phyloP scores from a whole-genome alignment of 1,140 invertebrate genomes.

The Papilio aristodemus region DNA sequence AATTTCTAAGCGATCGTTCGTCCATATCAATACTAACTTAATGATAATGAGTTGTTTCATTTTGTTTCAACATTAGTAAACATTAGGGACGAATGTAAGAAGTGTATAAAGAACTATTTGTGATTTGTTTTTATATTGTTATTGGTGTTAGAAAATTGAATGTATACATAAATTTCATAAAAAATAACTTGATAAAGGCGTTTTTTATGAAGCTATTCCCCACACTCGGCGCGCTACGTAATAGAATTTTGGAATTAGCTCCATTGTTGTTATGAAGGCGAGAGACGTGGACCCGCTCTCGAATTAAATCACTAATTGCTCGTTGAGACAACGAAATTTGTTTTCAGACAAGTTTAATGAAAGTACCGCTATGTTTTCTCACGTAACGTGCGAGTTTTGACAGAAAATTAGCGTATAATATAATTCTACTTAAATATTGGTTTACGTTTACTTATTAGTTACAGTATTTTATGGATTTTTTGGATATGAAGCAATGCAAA shows the following conservation, averaged over 20 bases:
- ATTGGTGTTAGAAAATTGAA: no score
- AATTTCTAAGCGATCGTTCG: no score
- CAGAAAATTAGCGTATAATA: constrained; percentile 3
- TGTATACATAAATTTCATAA: background rate
- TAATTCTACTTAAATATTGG: constrained; percentile 1
- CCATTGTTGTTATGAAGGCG: constrained; percentile 24
- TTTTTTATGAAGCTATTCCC: constrained; percentile 19
- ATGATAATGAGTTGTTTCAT: no score
- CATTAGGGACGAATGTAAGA: no score
- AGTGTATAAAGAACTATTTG: no score
- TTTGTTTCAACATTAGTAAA: no score
- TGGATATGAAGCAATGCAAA: background rate
- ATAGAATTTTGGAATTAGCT: constrained; percentile 30
- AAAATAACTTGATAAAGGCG: background rate
- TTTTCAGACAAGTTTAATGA: constrained; percentile 29
- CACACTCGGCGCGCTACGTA: constrained; percentile 26
- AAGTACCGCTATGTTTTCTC: constrained; percentile 11
- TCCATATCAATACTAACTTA: no score
- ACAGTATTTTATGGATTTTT: no score
- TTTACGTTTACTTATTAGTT: background rate
- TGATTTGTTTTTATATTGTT: no score
- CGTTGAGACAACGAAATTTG: constrained; percentile 29
- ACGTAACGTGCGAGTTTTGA: constrained; percentile 3
- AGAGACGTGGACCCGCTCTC: constrained; percentile 34
- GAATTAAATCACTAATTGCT: constrained; percentile 38